Conservation (phyloP, 2,113 vertebrate genomes). For the Riparia riparia region DNA sequence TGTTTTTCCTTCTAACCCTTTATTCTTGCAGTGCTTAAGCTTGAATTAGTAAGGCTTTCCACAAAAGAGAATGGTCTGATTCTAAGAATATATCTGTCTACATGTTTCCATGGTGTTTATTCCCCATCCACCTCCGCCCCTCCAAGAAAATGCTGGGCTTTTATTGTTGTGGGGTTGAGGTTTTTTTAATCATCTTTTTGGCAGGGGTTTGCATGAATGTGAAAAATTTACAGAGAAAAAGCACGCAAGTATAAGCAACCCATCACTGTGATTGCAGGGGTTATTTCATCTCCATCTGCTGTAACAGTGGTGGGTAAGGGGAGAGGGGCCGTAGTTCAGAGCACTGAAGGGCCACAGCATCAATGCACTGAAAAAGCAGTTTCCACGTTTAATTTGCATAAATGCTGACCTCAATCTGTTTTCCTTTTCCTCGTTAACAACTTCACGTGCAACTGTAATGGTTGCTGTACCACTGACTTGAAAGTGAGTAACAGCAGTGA, state of each 20-base stretch:
- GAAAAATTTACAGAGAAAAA: conserved; percentile 45
- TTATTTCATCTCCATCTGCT: conserved; percentile 14
- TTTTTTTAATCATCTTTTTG: conserved; percentile 24
- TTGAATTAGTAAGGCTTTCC: conserved; percentile 68
- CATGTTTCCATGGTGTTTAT: conserved; percentile 62
- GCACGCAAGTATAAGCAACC: neutral
- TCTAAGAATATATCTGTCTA: conserved; percentile 54
- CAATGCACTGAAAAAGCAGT: neutral
- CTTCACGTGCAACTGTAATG: neutral
- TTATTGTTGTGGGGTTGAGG: conserved; percentile 40
- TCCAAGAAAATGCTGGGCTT: neutral
- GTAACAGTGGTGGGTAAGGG: neutral
- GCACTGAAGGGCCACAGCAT: conserved; percentile 20
- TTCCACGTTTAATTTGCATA: neutral
- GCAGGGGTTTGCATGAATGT: conserved; percentile 37
- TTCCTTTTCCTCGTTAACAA: neutral
- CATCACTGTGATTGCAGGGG: neutral
- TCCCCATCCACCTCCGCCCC: neutral
- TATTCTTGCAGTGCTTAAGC: conserved; percentile 54
- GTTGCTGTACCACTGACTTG: neutral
- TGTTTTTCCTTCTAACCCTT: conserved; percentile 73
- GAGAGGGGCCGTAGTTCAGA: conserved; percentile 3
- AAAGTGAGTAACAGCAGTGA: neutral
- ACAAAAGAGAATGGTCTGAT: conserved; percentile 49
- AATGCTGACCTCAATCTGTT: neutral